phyloP scores from a whole-genome alignment of 2,797 vertebrate species.

The Melanotaenia boesemani region DNA sequence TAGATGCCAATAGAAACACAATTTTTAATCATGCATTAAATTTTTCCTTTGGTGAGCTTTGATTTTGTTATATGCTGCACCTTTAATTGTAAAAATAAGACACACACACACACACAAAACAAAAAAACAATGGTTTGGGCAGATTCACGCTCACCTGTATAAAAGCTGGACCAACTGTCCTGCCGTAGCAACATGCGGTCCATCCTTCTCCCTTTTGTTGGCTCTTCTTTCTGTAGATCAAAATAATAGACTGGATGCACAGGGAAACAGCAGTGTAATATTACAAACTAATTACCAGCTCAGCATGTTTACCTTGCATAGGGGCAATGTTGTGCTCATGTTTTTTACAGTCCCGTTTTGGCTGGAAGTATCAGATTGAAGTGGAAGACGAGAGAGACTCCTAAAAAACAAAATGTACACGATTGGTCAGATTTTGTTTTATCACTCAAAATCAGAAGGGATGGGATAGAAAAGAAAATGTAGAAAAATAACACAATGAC shows the following conservation, averaged over 20 bases:
- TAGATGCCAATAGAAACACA: neutral
- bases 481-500: neutral
- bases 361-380: conserved; percentile 53
- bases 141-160: conserved; percentile 61
- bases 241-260: neutral
- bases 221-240: conserved; percentile 75
- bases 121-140: neutral
- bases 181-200: conserved; percentile 73
- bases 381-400: conserved; percentile 80
- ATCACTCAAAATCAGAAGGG: neutral
- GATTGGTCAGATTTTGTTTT: neutral
- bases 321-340: conserved; percentile 70
- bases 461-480: neutral
- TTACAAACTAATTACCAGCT: neutral
- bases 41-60: no score
- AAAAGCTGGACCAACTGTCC: conserved; percentile 83
- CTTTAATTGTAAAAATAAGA: neutral
- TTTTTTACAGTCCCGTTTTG: conserved; percentile 55
- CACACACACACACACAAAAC: neutral
- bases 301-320: conserved; percentile 70
- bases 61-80: no score
- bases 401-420: conserved; percentile 49
- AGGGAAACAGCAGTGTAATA: neutral
- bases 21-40: neutral
- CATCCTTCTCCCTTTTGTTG: conserved; percentile 54